Conservation (phyloP, 2,888 invertebrate species). For the Caenorhabditis becei region DNA sequence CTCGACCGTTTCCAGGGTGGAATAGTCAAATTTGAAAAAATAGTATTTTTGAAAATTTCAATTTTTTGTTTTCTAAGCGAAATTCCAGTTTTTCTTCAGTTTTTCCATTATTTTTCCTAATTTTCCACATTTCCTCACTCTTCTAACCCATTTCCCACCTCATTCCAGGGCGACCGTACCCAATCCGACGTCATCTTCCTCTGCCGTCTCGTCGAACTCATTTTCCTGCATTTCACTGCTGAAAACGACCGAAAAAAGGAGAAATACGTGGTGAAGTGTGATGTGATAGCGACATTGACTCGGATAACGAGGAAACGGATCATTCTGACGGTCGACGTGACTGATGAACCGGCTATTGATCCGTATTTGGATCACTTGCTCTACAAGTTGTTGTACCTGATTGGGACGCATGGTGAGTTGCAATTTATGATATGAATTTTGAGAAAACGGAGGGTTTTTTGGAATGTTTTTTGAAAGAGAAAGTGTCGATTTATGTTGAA, state of each 20-base stretch:
- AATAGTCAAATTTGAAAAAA: too few relatives aligned
- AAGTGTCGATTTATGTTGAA: too few relatives aligned
- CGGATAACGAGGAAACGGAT: conserved; percentile 46
- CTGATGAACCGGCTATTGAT: conserved; percentile 24
- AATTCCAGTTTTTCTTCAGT: too few relatives aligned
- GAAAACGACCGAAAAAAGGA: conserved; percentile 45
- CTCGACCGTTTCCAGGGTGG: too few relatives aligned
- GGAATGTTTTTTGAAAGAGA: too few relatives aligned
- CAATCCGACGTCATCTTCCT: conserved; percentile 62
- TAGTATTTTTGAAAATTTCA: too few relatives aligned
- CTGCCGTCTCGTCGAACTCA: conserved; percentile 67
- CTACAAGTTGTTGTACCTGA: conserved; percentile 30
- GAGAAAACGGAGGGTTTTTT: too few relatives aligned
- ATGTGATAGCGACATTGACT: conserved; percentile 30
- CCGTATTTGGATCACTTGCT: conserved; percentile 40
- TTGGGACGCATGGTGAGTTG: conserved; percentile 47
- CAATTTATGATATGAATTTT: too few relatives aligned
- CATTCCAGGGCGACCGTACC: conserved; percentile 43
- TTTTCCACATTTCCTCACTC: too few relatives aligned
- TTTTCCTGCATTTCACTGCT: conserved; percentile 50
- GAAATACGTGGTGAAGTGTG: conserved; percentile 49
- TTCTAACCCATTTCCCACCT: too few relatives aligned
- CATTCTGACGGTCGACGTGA: conserved; percentile 23
- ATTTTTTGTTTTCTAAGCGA: too few relatives aligned
- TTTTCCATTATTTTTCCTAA: too few relatives aligned